These are phyloP conservation scores for Meandrina meandrites DNA, from an alignment of 92 coral and sea anemone species.

Conservation along the genomic window DNA sequence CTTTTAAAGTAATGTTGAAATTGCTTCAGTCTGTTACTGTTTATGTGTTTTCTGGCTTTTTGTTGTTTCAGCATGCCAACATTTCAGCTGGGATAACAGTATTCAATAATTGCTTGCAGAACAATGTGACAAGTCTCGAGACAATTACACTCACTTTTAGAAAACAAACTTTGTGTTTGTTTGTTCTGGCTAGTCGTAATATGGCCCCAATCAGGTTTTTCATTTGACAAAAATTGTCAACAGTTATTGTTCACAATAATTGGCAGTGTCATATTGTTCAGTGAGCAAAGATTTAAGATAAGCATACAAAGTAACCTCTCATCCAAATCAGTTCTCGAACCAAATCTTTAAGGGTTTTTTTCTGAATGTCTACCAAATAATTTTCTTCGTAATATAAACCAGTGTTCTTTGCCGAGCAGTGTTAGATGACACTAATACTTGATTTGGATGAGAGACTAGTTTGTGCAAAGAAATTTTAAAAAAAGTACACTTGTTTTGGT, in stretches of 20 bases:
- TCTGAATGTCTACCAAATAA: not conserved
- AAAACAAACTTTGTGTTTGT: not conserved
- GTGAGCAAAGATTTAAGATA: not conserved
- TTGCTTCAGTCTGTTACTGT: not conserved
- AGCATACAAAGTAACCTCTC: constrained; percentile 10
- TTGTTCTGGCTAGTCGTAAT: not conserved
- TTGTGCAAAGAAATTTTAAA: not conserved
- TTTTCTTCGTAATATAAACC: not conserved
- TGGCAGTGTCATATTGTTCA: not conserved
- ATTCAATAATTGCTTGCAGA: constrained; percentile 13
- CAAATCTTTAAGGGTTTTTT: not conserved
- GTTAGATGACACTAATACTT: not conserved
- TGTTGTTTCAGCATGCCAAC: not conserved
- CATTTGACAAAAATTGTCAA: no score
- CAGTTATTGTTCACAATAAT: not conserved
- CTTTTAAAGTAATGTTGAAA: not conserved
- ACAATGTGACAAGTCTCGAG: not conserved
- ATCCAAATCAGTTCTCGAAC: not conserved
- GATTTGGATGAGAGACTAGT: constrained; percentile 16
- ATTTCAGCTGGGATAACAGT: constrained; percentile 2
- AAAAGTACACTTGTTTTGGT: constrained; percentile 32
- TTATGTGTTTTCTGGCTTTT: not conserved
- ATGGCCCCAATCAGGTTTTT: not conserved
- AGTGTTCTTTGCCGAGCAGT: not conserved
- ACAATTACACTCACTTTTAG: not conserved